Percentiles rank a stretch among this genome's conserved stretches.
Evolutionary conservation across 2,797 vertebrate genomes (phyloP).

Genomic region (Telmatherina bonti): DNA sequence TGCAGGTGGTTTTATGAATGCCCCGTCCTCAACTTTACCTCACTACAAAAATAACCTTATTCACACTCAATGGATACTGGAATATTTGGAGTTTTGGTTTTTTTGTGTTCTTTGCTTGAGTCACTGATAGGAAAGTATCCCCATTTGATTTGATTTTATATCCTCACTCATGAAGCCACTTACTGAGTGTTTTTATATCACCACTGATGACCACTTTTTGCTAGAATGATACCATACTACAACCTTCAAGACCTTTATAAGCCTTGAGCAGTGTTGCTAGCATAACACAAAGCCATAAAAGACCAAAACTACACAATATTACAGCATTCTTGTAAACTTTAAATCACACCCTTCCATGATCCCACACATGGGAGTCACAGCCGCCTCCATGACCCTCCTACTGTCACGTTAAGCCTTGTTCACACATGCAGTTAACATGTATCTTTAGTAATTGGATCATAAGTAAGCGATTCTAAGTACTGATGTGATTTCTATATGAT

Average conservation of each 20-base stretch:
- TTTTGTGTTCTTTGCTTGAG: slow-evolving; percentile 35
- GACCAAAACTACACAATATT: slow-evolving; percentile 72
- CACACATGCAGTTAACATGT: slow-evolving; percentile 1
- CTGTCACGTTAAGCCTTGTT: slow-evolving; percentile 33
- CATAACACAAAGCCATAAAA: slow-evolving; percentile 39
- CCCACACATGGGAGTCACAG: slow-evolving; percentile 68
- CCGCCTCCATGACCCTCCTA: slow-evolving; percentile 63
- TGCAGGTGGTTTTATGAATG: slow-evolving; percentile 93
- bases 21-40: slow-evolving; percentile 65
- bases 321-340: slow-evolving; percentile 61
- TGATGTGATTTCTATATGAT: not conserved
- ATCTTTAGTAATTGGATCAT: not conserved
- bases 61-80: slow-evolving; percentile 68
- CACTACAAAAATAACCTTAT: slow-evolving; percentile 60
- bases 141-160: slow-evolving; percentile 9
- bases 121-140: not conserved
- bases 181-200: slow-evolving; percentile 16
- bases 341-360: slow-evolving; percentile 62
- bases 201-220: not conserved
- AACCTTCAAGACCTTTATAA: not conserved
- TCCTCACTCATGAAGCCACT: not conserved
- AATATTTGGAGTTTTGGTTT: slow-evolving; percentile 75
- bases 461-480: not conserved
- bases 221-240: not conserved
- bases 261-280: not conserved